Percentiles rank a stretch among this genome's conserved stretches.
phyloP scores from a whole-genome alignment of 2,113 vertebrate species.

The Calidris pugnax region DNA sequence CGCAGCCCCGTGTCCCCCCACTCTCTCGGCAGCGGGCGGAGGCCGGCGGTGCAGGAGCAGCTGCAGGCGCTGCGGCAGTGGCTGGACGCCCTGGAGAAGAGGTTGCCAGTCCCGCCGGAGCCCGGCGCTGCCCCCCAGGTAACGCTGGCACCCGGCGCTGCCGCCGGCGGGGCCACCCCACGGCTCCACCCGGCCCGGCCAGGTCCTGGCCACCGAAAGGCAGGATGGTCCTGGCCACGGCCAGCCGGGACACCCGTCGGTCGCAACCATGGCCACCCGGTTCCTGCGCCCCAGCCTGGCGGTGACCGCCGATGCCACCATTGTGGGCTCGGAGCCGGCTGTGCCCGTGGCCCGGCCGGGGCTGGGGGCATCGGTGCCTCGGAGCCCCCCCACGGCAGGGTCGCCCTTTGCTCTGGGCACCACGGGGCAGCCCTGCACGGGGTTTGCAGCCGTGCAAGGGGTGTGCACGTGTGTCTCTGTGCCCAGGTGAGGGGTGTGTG shows the following conservation, averaged over 20 bases:
- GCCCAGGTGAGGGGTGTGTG: background rate
- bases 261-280: accelerated
- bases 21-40: background rate
- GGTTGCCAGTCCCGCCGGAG: conserved; percentile 62
- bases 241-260: background rate
- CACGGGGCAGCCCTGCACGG: accelerated
- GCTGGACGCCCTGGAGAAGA: conserved; percentile 81
- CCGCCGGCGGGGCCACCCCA: background rate
- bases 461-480: too few species aligned
- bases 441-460: background rate
- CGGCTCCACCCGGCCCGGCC: background rate
- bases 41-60: conserved; percentile 79
- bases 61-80: conserved; percentile 81
- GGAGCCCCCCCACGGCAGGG: background rate
- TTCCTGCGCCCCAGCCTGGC: too few species aligned
- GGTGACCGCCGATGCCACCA: accelerated
- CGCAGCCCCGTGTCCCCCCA: background rate
- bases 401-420: accelerated
- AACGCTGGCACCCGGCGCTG: accelerated
- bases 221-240: accelerated
- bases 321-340: accelerated
- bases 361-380: accelerated
- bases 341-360: accelerated
- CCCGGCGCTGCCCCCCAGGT: conserved; percentile 3
- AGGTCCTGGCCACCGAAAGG: background rate